Conservation (phyloP, 2,888 invertebrate genomes). For the Cacoxenus indagator region DNA sequence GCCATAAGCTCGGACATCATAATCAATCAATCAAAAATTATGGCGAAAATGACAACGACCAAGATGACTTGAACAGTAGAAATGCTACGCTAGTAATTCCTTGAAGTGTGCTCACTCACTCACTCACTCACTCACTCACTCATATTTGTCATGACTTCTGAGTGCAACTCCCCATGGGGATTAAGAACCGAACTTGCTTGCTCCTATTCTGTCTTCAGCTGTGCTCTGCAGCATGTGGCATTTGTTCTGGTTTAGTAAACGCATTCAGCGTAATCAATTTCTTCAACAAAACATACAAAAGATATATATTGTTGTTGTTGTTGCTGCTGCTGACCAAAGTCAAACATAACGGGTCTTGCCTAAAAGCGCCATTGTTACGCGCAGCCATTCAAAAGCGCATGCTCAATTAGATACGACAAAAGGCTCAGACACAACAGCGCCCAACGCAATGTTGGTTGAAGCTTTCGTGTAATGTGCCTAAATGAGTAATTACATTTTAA, state of each 20-base stretch:
- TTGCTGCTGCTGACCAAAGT: conserved; percentile 14
- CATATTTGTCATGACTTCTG: background rate
- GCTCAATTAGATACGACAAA: conserved; percentile 5
- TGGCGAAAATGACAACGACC: conserved; percentile 20
- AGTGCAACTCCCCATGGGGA: conserved; percentile 13
- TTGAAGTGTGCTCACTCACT: conserved; percentile 9
- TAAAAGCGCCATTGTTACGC: conserved; percentile 17
- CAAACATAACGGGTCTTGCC: conserved; percentile 11
- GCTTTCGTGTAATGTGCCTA: conserved; percentile 41
- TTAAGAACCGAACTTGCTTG: background rate
- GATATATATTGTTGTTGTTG: background rate
- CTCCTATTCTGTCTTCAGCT: background rate
- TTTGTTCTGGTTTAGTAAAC: conserved; percentile 45
- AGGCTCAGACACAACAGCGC: background rate
- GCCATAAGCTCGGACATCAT: conserved; percentile 55
- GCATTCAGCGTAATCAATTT: conserved; percentile 64
- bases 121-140: background rate
- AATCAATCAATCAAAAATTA: conserved; percentile 63
- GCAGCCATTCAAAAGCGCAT: background rate
- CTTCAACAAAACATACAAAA: conserved; percentile 42
- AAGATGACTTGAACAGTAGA: conserved; percentile 5
- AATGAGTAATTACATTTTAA: conserved; percentile 67
- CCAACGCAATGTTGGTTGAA: background rate
- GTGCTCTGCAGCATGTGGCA: conserved; percentile 11
- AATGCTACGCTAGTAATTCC: background rate